Evolutionary conservation across 2,113 vertebrate genomes (phyloP), one percentile per base, ranked within the genome.

Genomic region (Notechis scutatus): DNA sequence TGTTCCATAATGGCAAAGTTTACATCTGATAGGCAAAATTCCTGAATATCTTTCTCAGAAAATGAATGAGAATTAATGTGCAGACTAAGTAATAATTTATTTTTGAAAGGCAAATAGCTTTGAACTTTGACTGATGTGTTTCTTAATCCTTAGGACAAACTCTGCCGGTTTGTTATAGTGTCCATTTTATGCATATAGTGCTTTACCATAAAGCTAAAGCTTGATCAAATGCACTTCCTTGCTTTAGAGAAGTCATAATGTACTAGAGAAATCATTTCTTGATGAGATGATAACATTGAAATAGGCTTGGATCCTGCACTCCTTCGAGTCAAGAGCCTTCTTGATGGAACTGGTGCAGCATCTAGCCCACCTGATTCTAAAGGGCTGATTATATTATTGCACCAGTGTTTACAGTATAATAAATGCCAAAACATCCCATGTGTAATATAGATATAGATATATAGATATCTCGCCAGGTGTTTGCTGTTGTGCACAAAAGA

Each of bases 1-100:
- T 85, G 88, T 94, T 91, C 14, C 92, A 95, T 94, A 81, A 85
- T 90, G 47, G 29, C 42, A 96, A 89, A 93, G 92, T 93, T 54
- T 92, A 93, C 94, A 91, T 95, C 95, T 95, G 90, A 91, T 94
- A 92, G 95, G 95, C 91, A 92, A 94, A 88, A 91, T 88, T 92
- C 93, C 94, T 94, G 89, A 96, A 92, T 81, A 95, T 21, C 57
- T 93, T 90, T 26, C 39, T 87, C 54, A 88, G 89, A 54, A 93
- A 93, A 86, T 90, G 69, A 93, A 64, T 55, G 93, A 91, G 69
- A 94, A 86, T 95, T 94, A 94, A 91, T 89, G 91, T 93, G 54
- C 90, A 93, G 89, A 96, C 92, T 93, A 14, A 90, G 91, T 94
- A n/a, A 15, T 52, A 29, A 91, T 74, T 90, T 91, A 91, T 45